Evolutionary conservation across 2,888 invertebrate genomes (phyloP).

Genomic region (Morpho deidamia): DNA sequence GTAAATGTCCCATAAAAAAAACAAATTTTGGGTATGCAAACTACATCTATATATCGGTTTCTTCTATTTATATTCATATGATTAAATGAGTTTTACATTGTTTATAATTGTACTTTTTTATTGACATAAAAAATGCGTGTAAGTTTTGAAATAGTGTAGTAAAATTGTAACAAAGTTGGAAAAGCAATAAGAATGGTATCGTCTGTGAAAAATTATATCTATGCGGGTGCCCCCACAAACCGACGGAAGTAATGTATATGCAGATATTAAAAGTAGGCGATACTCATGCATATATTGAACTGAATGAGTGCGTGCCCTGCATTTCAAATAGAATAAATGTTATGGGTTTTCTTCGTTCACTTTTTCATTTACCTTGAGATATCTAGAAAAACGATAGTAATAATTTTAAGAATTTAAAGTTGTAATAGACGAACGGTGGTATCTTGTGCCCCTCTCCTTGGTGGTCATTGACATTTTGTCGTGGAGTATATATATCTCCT

Average conservation of each 20-base stretch:
- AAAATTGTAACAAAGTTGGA: conserved; percentile 1
- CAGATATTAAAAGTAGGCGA: conserved; percentile 43
- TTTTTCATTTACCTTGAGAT: neutral
- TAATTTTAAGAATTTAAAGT: no score
- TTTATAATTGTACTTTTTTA: no score
- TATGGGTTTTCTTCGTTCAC: neutral
- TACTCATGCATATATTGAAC: conserved; percentile 45
- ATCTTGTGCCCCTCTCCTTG: no score
- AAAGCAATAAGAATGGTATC: conserved; percentile 13
- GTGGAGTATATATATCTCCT: no score
- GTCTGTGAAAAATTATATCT: conserved; percentile 21
- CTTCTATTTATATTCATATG: no score
- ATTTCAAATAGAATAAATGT: conserved; percentile 32
- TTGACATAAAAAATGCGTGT: neutral
- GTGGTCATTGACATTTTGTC: no score
- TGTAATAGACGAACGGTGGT: no score
- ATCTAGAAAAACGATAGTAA: neutral
- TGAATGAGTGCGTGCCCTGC: conserved; percentile 49
- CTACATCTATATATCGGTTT: no score
- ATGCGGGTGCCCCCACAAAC: conserved; percentile 67
- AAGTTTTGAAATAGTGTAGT: neutral
- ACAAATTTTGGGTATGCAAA: no score
- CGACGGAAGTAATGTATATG: conserved; percentile 61
- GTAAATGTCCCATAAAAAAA: no score
- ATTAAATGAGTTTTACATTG: no score